These are phyloP conservation scores for Tyria jacobaeae DNA, from an alignment of 2,888 invertebrate genomes.

Conservation along the genomic window DNA sequence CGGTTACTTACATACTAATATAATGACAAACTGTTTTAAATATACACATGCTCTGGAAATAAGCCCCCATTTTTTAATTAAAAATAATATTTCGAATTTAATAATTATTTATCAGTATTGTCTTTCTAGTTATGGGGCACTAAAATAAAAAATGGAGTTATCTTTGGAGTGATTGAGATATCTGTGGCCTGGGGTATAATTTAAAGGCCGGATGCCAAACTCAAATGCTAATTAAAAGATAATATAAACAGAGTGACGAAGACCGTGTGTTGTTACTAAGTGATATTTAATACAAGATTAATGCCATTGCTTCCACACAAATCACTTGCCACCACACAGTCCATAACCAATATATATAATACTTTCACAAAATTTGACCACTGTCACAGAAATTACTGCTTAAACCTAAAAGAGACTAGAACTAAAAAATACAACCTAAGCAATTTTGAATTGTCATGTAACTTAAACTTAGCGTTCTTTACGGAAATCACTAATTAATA, in stretches of 20 bases:
- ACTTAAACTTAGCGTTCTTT: constrained; percentile 63
- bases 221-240: constrained; percentile 4
- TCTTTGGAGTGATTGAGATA: constrained; percentile 47
- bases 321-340: constrained; percentile 23
- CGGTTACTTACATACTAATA: constrained; percentile 67
- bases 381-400: constrained; percentile 57
- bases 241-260: constrained; percentile 26
- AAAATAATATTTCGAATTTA: constrained; percentile 18
- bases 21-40: constrained; percentile 45
- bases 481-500: constrained; percentile 51
- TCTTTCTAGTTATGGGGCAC: constrained; percentile 26
- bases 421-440: constrained; percentile 77
- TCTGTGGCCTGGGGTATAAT: constrained; percentile 22
- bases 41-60: constrained; percentile 43
- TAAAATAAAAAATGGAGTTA: constrained; percentile 49
- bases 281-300: constrained; percentile 1
- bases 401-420: constrained; percentile 82
- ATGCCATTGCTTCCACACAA: background rate
- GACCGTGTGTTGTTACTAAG: constrained; percentile 13
- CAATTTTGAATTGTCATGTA: constrained; percentile 76
- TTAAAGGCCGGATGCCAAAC: constrained; percentile 30
- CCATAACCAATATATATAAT: constrained; percentile 26
- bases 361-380: constrained; percentile 52
- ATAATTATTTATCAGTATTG: constrained; percentile 23
- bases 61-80: constrained; percentile 47